Conservation (phyloP, 2,797 vertebrate genomes). For the Pagetopsis macropterus region DNA sequence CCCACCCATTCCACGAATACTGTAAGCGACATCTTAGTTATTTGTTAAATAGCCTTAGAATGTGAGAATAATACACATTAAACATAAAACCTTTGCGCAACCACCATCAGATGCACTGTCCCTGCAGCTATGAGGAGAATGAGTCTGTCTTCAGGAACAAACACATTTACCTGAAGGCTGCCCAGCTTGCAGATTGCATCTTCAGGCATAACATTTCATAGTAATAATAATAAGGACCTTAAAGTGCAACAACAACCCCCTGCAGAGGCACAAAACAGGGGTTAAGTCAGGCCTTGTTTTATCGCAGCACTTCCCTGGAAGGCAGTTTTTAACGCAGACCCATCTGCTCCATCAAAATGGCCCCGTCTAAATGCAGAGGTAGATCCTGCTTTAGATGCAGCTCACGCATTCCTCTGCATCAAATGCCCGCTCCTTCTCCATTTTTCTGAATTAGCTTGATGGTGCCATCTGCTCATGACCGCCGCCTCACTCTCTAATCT, state of each 20-base stretch:
- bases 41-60: constrained; percentile 3
- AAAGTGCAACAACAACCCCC: constrained; percentile 50
- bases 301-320: constrained; percentile 86
- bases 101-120: constrained; percentile 23
- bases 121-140: constrained; percentile 23
- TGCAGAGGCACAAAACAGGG: constrained; percentile 66
- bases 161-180: constrained; percentile 31
- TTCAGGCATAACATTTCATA: constrained; percentile 54
- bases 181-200: constrained; percentile 11
- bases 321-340: constrained; percentile 88
- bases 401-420: constrained; percentile 87
- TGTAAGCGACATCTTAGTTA: constrained; percentile 4
- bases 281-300: constrained; percentile 69
- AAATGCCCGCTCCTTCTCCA: constrained; percentile 88
- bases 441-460: constrained; percentile 94
- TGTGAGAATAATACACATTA: constrained; percentile 6
- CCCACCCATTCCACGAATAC: neutral
- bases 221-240: constrained; percentile 55
- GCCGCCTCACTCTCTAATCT: constrained; percentile 80
- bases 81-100: constrained; percentile 7
- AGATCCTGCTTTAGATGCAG: constrained; percentile 86
- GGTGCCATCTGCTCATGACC: constrained; percentile 92
- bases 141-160: constrained; percentile 36
- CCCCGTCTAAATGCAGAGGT: constrained; percentile 79
- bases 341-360: constrained; percentile 87